Percentiles rank a stretch among this genome's conserved stretches.
Evolutionary conservation across 2,113 vertebrate genomes (phyloP).

Genomic region (Manacus vitellinus): DNA sequence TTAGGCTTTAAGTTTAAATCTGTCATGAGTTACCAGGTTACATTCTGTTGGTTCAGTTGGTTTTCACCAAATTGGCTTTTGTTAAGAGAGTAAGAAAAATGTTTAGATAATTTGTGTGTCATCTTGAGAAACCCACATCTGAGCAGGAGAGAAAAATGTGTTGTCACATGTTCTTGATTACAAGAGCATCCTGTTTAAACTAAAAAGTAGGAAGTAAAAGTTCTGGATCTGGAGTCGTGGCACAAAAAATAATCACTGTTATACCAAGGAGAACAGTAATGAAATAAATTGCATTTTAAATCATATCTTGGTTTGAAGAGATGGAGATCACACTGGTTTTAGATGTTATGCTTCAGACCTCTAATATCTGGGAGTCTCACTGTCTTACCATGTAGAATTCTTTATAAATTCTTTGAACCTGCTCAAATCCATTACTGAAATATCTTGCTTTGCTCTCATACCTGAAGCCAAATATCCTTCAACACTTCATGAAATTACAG

Average conservation of each 20-base stretch:
- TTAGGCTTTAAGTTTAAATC: not conserved
- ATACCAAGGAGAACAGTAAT: not conserved
- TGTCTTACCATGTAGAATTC: not conserved
- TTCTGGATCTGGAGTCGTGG: not conserved
- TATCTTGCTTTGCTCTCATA: not conserved
- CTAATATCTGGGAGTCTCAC: not conserved
- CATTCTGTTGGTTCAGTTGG: not conserved
- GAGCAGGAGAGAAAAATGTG: not conserved
- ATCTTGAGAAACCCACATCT: not conserved
- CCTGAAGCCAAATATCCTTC: not conserved
- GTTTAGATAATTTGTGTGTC: not conserved
- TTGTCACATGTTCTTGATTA: not conserved
- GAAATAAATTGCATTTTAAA: not conserved
- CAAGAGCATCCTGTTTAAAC: not conserved
- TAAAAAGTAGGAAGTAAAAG: not conserved
- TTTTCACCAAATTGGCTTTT: not conserved
- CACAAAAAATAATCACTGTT: not conserved
- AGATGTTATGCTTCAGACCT: not conserved
- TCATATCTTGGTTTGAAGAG: not conserved
- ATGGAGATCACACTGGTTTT: not conserved
- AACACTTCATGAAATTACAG: not conserved
- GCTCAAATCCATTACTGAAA: not conserved
- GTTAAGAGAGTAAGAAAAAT: not conserved
- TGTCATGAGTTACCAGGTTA: not conserved
- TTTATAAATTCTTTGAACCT: not conserved